These are phyloP conservation scores for Heterodera schachtii DNA, from an alignment of 1,140 invertebrate genomes.

Conservation along the genomic window DNA sequence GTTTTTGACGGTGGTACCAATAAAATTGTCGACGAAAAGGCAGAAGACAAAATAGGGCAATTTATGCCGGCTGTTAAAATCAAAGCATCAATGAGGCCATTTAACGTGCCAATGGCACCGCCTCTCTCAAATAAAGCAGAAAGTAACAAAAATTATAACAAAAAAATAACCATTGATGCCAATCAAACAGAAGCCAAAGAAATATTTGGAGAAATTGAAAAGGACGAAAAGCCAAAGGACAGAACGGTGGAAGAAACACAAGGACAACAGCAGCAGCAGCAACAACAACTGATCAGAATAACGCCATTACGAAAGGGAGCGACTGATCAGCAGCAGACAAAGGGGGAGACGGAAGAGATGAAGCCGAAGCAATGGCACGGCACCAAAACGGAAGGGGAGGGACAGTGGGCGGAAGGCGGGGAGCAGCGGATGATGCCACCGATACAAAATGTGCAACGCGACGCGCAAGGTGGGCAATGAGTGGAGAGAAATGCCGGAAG, in stretches of 20 bases:
- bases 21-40: not conserved
- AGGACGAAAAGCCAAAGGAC: not conserved
- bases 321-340: not conserved
- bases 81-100: not conserved
- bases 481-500: not conserved
- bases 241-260: not conserved
- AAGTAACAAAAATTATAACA: not conserved
- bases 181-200: not conserved
- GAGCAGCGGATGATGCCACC: too few relatives aligned
- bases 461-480: not conserved
- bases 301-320: constrained; percentile 4
- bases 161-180: not conserved
- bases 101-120: not conserved
- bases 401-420: too few relatives aligned
- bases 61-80: not conserved
- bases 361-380: constrained; percentile 28
- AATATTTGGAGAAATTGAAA: not conserved
- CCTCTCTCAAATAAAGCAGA: not conserved
- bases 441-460: not conserved
- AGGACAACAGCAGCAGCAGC: not conserved
- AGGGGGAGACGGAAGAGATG: not conserved
- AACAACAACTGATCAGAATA: constrained; percentile 20
- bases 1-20: not conserved
- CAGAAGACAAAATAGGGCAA: not conserved
- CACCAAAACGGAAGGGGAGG: constrained; percentile 1